A percentile compares a stretch with the other conserved stretches of the same genome.
Evolutionary conservation across 2,797 vertebrate genomes (phyloP).

Genomic region (Cirrhinus molitorella): DNA sequence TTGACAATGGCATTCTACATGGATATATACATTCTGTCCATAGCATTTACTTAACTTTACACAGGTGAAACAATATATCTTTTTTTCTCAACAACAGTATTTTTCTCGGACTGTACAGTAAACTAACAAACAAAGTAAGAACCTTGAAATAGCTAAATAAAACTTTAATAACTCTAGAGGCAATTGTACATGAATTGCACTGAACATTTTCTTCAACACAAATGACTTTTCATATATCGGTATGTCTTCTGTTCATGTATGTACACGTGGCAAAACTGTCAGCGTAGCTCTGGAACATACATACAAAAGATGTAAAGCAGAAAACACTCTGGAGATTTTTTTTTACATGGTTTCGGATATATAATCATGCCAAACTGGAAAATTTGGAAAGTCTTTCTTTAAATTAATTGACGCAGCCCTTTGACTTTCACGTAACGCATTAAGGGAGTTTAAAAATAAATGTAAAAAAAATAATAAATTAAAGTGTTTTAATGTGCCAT

Average conservation of each 20-base stretch:
- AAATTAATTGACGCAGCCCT: constrained; percentile 34
- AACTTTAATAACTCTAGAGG: constrained; percentile 93
- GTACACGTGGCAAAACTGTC: constrained; percentile 84
- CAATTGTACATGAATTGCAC: constrained; percentile 92
- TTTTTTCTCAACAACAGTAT: constrained; percentile 37
- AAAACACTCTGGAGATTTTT: constrained; percentile 46
- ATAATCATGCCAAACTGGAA: constrained; percentile 51
- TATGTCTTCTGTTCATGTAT: constrained; percentile 70
- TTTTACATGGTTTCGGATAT: not conserved
- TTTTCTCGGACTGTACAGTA: constrained; percentile 38
- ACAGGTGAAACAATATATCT: constrained; percentile 46
- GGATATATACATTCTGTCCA: constrained; percentile 52
- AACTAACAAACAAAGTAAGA: constrained; percentile 51
- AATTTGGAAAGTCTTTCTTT: not conserved
- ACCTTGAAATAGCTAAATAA: constrained; percentile 91
- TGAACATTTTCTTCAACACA: constrained; percentile 82
- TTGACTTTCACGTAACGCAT: constrained; percentile 3
- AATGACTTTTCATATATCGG: constrained; percentile 83
- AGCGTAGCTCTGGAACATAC: constrained; percentile 75
- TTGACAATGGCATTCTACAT: constrained; percentile 53
- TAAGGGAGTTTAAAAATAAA: not conserved
- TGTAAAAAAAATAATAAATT: no score
- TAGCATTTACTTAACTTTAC: constrained; percentile 53
- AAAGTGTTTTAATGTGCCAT: constrained; percentile 27
- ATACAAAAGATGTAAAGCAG: constrained; percentile 60